Conservation (phyloP, 37 sponge, comb jelly and placozoan genomes). For the Agelas oroides region DNA sequence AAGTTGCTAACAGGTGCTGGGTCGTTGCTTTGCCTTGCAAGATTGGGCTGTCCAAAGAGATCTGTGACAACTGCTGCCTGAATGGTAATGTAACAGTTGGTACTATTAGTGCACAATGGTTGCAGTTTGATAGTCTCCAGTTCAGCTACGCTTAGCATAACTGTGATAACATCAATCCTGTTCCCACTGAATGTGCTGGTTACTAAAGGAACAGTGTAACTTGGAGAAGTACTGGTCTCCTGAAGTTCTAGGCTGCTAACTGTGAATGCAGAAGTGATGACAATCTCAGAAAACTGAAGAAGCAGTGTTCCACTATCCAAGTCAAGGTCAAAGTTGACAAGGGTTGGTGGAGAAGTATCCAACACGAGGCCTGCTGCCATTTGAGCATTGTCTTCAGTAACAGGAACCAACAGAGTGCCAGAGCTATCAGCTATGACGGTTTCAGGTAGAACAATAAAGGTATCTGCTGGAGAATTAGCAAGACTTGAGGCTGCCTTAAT, state of each 20-base stretch:
- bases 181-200: constrained; percentile 33
- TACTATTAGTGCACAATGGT: constrained; percentile 38
- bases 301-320: constrained; percentile 64
- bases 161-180: constrained; percentile 40
- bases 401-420: constrained; percentile 57
- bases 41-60: constrained; percentile 38
- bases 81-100: constrained; percentile 74
- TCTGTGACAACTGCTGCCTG: constrained; percentile 65
- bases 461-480: constrained; percentile 47
- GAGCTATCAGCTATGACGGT: constrained; percentile 60
- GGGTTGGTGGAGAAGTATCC: constrained; percentile 75
- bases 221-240: constrained; percentile 1
- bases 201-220: constrained; percentile 26
- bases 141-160: constrained; percentile 51
- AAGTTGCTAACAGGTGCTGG: constrained; percentile 60
- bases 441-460: constrained; percentile 64
- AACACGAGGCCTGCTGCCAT: constrained; percentile 36
- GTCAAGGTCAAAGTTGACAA: constrained; percentile 79
- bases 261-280: constrained; percentile 34
- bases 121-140: constrained; percentile 70
- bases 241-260: constrained; percentile 46
- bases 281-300: constrained; percentile 83
- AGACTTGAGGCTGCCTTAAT: constrained; percentile 63
- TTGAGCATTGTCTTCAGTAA: constrained; percentile 30
- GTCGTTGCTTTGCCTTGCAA: constrained; percentile 28